Base-by-base conservation (phyloP, 2,797 vertebrate species). In the Lateolabrax maculatus region DNA sequence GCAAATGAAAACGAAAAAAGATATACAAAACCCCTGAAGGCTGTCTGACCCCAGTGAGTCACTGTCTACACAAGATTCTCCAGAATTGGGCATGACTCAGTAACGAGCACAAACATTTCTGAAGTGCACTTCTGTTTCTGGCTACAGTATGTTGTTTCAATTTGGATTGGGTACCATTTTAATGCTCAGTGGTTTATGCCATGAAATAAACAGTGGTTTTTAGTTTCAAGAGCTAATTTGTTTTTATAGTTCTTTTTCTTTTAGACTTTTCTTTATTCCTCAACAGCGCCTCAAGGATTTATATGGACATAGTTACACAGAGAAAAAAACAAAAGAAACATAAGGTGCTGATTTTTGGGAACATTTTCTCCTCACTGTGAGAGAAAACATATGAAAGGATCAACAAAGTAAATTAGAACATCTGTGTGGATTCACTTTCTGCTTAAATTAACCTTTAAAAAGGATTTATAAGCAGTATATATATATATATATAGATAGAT, bases 1-100 rank as follows among this genome's bases (percentile, higher is more conserved):
- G 67, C 9, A 16, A 56, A 67, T 65, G 58, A 72, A 85, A 81
- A 78, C 0, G 1, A 66, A 79, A 77, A 78, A 65, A 81, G 19
- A 82, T 36, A 76, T 19, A 78, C 9, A 52, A 80, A 85, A 76
- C 21, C 79, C 68, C 91, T 80, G 79, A 84, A 84, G 87, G 89
- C 87, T 79, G 84, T 90, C 87, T 92, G 89, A 92, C 92, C 86
- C 71, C 65, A 18, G 80, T 92, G 92, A 93, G 90, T 92, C 92
- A 92, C 85, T 41, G 88, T 91, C 90, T 90, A 69, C 73, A 71
- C 49, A 9, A 53, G 82, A 84, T 80, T 84, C 77, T 84, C 73
- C 81, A 71, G 63, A 60, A 69, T 21, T 37, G 70, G 68, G 19
- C 67, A 77, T 89, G 88, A 91, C 60, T 90, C 87, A 81, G 79